A percentile compares a stretch with the other conserved stretches of the same genome.
Conservation (phyloP, 2,797 vertebrate genomes). For the Hyperoplus immaculatus region DNA sequence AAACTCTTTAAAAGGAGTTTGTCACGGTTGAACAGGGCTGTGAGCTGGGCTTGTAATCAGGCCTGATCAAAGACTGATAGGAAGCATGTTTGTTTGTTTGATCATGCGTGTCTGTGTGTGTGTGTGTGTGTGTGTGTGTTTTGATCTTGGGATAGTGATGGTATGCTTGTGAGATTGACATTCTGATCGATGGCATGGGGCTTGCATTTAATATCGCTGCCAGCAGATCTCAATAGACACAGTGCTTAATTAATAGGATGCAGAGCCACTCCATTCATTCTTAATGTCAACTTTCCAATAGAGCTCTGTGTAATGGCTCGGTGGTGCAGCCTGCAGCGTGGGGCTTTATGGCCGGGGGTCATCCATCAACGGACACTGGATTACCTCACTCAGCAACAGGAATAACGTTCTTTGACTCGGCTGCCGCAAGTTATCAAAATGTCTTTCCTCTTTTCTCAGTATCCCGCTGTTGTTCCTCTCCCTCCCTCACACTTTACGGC, state of each 20-base stretch:
- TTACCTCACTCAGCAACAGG: constrained; percentile 1
- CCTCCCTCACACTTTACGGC: not conserved
- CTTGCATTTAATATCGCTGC: constrained; percentile 67
- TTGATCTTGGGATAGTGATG: not conserved
- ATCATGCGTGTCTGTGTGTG: not conserved
- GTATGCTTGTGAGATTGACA: constrained; percentile 7
- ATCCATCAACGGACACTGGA: constrained; percentile 56
- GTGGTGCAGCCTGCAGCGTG: constrained; percentile 22
- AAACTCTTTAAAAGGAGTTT: constrained; percentile 1
- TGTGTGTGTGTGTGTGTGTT: too few species aligned
- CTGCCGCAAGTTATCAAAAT: not conserved
- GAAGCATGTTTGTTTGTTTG: not conserved
- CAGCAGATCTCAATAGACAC: constrained; percentile 66
- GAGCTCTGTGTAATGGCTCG: constrained; percentile 54
- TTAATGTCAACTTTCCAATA: constrained; percentile 76
- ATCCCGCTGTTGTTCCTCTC: not conserved
- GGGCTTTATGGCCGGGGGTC: constrained; percentile 23
- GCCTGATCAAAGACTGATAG: constrained; percentile 4
- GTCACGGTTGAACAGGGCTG: not conserved
- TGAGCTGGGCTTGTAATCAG: constrained; percentile 12
- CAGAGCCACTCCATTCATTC: constrained; percentile 75
- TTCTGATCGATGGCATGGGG: constrained; percentile 73
- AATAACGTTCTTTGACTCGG: constrained; percentile 31
- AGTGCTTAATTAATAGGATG: constrained; percentile 78
- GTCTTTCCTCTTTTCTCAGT: constrained; percentile 22